Conservation (phyloP, 2,797 vertebrate species). For the Miichthys miiuy region DNA sequence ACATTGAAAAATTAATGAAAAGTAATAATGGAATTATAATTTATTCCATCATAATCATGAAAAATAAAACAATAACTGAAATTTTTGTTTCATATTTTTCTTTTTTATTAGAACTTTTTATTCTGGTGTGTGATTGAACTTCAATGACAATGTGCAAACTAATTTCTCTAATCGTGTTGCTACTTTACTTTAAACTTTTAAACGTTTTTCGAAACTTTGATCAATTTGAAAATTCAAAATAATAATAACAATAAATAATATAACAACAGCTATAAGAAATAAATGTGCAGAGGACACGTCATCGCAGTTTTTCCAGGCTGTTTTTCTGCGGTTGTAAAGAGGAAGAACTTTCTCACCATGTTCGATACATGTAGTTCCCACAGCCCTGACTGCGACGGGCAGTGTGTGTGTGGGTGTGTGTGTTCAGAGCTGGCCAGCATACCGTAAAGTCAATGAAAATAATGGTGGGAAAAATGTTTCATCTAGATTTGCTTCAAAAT, state of each 20-base stretch:
- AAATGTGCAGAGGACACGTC: background rate
- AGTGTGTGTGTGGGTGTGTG: constrained; percentile 13
- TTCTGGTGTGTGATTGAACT: background rate
- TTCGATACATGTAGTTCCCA: background rate
- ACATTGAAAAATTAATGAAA: no score
- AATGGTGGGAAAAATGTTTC: constrained; percentile 36
- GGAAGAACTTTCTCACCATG: constrained; percentile 12
- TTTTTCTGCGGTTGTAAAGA: background rate
- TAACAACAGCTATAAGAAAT: background rate
- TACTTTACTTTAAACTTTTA: no score
- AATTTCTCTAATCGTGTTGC: no score
- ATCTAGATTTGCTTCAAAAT: constrained; percentile 41
- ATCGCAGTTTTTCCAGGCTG: background rate
- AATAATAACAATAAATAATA: no score
- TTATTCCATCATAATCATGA: background rate
- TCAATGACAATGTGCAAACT: background rate
- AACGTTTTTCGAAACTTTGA: background rate
- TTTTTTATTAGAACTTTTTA: no score
- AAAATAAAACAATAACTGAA: background rate
- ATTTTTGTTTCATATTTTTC: background rate
- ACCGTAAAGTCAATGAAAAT: constrained; percentile 16
- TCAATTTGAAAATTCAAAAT: background rate
- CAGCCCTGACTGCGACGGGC: background rate
- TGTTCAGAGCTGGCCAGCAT: background rate
- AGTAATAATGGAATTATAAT: no score